Percentiles rank a stretch among this genome's conserved stretches.
Conservation (phyloP, 1,140 invertebrate genomes). For the Drosophila ironensis region DNA sequence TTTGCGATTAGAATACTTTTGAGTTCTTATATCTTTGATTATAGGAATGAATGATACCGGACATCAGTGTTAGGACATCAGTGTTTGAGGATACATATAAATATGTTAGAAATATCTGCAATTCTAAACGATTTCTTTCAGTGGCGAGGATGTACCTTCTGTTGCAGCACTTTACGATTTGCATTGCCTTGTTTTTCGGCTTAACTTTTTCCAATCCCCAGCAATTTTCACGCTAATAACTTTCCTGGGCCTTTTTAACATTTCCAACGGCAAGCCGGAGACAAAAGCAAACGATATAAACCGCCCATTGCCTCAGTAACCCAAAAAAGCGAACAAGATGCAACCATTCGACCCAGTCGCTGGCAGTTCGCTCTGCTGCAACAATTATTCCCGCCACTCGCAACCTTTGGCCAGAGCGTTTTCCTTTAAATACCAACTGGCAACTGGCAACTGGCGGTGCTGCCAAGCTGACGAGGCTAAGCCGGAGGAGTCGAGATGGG, state of each 20-base stretch:
- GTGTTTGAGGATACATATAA: too few relatives aligned
- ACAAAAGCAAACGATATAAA: slow-evolving; percentile 31
- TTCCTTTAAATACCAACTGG: slow-evolving; percentile 66
- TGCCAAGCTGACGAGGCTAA: slow-evolving; percentile 8
- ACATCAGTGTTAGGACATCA: too few relatives aligned
- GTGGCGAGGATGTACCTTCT: not conserved
- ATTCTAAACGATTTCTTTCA: not conserved
- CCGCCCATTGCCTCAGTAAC: slow-evolving; percentile 55
- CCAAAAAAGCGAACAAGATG: slow-evolving; percentile 22
- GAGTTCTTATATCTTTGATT: too few relatives aligned
- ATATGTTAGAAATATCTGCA: too few relatives aligned
- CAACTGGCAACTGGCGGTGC: too few relatives aligned
- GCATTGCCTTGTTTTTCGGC: slow-evolving; percentile 1
- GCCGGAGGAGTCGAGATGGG: too few relatives aligned
- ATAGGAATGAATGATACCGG: too few relatives aligned
- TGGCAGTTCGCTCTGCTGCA: not conserved
- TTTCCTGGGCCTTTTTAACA: slow-evolving; percentile 55
- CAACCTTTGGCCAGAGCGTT: slow-evolving; percentile 43
- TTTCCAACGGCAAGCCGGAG: slow-evolving; percentile 30
- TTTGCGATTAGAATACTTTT: too few relatives aligned
- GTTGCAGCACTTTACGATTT: slow-evolving; percentile 4
- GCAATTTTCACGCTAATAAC: slow-evolving; percentile 69
- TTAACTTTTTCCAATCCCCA: slow-evolving; percentile 26
- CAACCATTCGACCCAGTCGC: slow-evolving; percentile 8
- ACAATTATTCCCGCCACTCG: slow-evolving; percentile 30